phyloP scores from a whole-genome alignment of 2,113 vertebrate genomes.

The Ahaetulla prasina region DNA sequence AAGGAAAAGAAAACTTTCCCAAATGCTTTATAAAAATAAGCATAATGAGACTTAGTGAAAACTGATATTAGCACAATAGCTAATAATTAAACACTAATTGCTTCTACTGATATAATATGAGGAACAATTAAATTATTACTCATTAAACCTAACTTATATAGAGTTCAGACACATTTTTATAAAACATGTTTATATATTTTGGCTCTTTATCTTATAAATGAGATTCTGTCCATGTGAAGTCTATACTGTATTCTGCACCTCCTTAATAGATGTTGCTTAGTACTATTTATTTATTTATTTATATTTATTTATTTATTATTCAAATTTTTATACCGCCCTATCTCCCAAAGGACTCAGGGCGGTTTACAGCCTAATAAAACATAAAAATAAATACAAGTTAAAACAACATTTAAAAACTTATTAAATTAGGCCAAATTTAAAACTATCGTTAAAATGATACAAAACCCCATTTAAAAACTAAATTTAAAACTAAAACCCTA shows the following conservation, averaged over 20 bases:
- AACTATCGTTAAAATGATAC: too few species aligned
- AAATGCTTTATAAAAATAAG: background rate
- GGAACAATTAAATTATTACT: background rate
- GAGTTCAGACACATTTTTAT: background rate
- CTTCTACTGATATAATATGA: background rate
- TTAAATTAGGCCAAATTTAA: too few species aligned
- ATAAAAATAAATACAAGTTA: too few species aligned
- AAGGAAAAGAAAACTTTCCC: background rate
- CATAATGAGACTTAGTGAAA: background rate
- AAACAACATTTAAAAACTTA: too few species aligned
- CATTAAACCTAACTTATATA: background rate
- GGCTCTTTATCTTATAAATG: background rate
- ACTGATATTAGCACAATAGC: background rate
- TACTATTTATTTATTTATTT: too few species aligned
- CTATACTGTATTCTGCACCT: background rate
- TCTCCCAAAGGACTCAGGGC: too few species aligned
- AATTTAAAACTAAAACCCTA: too few species aligned
- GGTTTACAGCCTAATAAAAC: too few species aligned
- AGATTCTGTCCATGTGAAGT: background rate
- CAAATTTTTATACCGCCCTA: too few species aligned
- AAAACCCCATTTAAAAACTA: too few species aligned
- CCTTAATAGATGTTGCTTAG: background rate
- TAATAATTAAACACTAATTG: background rate
- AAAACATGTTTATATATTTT: background rate
- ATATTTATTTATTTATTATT: too few species aligned